Percentiles rank a stretch among this genome's conserved stretches.
Evolutionary conservation across 2,888 invertebrate species (phyloP).

Genomic region (Saturnia pavonia): DNA sequence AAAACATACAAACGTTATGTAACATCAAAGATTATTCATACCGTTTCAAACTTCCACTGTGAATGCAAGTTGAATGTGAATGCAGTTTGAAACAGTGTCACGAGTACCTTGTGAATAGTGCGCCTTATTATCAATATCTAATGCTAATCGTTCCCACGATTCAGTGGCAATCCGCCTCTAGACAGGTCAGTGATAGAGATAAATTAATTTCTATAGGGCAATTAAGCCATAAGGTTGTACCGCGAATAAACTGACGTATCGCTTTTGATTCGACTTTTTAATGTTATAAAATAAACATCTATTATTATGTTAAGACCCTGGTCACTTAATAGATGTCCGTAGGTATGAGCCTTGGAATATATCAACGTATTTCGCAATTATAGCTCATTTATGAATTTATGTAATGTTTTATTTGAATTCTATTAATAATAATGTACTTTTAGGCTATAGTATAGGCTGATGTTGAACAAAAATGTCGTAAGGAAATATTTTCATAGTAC

Average conservation of each 20-base stretch:
- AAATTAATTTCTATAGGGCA: conserved; percentile 48
- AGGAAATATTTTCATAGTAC: no score
- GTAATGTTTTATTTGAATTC: no score
- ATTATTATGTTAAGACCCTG: no score
- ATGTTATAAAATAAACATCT: neutral
- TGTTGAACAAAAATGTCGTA: no score
- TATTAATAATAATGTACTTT: no score
- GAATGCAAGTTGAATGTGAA: neutral
- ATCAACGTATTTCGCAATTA: no score
- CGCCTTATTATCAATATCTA: conserved; percentile 24
- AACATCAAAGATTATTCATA: neutral
- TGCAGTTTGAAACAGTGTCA: neutral
- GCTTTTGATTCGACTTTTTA: neutral
- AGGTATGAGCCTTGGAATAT: no score
- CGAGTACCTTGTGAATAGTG: conserved; percentile 23
- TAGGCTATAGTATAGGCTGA: no score
- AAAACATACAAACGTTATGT: neutral
- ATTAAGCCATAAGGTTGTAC: conserved; percentile 28
- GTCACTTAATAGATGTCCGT: no score
- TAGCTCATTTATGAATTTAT: no score
- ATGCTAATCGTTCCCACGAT: conserved; percentile 38
- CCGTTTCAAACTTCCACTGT: neutral
- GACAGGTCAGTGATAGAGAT: conserved; percentile 36
- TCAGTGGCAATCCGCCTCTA: conserved; percentile 43
- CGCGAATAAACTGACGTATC: conserved; percentile 6